phyloP scores from a whole-genome alignment of 2,797 vertebrate genomes.

The Graptemys geographica region DNA sequence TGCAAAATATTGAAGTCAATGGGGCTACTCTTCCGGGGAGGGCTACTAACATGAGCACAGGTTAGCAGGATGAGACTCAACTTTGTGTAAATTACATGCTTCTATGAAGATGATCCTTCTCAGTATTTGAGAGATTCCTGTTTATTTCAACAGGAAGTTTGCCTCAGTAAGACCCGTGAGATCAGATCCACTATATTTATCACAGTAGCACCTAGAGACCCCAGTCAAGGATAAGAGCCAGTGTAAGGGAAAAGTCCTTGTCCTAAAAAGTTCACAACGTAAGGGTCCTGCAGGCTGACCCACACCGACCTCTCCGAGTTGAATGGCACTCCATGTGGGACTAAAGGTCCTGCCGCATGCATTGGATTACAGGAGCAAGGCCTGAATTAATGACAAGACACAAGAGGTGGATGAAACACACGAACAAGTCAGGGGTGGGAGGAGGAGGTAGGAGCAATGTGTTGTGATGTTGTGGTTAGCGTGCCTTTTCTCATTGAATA shows the following conservation, averaged over 20 bases:
- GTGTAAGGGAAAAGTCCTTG: neutral
- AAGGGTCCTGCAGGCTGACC: neutral
- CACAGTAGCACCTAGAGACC: neutral
- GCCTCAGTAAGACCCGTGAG: constrained; percentile 5
- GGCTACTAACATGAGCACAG: constrained; percentile 58
- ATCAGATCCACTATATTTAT: neutral
- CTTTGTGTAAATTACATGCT: constrained; percentile 46
- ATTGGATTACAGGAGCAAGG: constrained; percentile 36
- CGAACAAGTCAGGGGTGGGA: constrained; percentile 35
- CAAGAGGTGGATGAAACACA: constrained; percentile 22
- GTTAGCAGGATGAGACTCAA: constrained; percentile 18
- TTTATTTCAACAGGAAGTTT: constrained; percentile 48
- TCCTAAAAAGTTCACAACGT: neutral
- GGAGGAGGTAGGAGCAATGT: constrained; percentile 12
- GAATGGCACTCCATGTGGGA: neutral
- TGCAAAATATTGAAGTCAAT: neutral
- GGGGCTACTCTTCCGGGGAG: neutral
- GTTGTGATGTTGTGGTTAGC: constrained; percentile 45
- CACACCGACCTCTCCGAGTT: neutral
- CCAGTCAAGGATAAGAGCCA: neutral
- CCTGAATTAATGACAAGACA: constrained; percentile 52
- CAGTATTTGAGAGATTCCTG: constrained; percentile 10
- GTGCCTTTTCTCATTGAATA: neutral
- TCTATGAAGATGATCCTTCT: constrained; percentile 51
- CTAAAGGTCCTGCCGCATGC: rapidly evolving